phyloP scores from a whole-genome alignment of 2,888 invertebrate genomes.

The Acronicta alni region DNA sequence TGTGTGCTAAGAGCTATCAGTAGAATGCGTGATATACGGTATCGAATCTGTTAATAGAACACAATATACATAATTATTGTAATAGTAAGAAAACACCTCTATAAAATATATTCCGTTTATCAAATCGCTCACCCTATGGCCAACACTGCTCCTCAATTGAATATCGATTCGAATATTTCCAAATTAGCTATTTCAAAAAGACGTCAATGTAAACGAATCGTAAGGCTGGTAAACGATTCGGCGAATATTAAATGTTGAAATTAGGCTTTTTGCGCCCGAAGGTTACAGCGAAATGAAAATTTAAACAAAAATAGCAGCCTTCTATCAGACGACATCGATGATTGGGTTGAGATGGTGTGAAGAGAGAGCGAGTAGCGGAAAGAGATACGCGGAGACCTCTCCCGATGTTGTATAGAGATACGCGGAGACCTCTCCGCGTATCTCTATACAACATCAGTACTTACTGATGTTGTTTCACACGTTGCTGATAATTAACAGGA shows the following conservation, averaged over 20 bases:
- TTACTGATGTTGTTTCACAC: too few species aligned
- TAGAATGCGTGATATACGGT: too few species aligned
- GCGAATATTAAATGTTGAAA: constrained; percentile 47
- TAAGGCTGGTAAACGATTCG: constrained; percentile 27
- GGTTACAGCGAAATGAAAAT: constrained; percentile 36
- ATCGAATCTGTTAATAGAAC: too few species aligned
- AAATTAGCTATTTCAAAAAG: constrained; percentile 22
- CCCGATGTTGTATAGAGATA: too few species aligned
- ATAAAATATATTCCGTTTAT: too few species aligned
- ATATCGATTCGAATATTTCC: constrained; percentile 13
- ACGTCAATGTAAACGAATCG: constrained; percentile 21
- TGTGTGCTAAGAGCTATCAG: too few species aligned
- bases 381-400: too few species aligned
- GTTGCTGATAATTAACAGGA: too few species aligned
- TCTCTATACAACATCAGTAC: too few species aligned
- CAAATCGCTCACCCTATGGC: not conserved
- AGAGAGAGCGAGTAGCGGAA: constrained; percentile 5
- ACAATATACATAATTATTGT: too few species aligned
- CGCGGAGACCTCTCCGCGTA: too few species aligned
- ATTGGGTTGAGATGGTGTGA: constrained; percentile 17
- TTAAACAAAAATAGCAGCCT: constrained; percentile 49
- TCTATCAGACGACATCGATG: constrained; percentile 24
- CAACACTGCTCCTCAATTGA: constrained; percentile 2
- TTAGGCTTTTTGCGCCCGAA: constrained; percentile 34
- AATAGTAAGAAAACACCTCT: too few species aligned